Conservation (phyloP, 1,140 invertebrate genomes). For the Aricia agestis region DNA sequence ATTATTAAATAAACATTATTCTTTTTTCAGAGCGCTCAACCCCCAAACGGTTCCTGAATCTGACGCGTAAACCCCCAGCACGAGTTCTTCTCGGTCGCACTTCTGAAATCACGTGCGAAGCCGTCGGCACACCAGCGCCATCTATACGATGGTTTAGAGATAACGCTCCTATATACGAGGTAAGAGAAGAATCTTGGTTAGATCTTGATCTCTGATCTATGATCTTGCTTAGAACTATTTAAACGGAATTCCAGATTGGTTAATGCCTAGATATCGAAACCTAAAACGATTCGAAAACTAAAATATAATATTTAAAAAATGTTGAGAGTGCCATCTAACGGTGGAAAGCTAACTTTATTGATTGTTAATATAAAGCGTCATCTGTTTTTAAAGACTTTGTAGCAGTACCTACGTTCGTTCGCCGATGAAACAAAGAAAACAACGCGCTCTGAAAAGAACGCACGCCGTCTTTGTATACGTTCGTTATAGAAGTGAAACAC, state of each 20-base stretch:
- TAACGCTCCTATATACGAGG: slow-evolving; percentile 77
- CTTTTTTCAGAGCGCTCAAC: slow-evolving; percentile 31
- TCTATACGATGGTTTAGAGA: slow-evolving; percentile 82
- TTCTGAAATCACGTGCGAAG: slow-evolving; percentile 82
- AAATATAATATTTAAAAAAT: too few relatives aligned
- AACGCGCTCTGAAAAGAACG: too few relatives aligned
- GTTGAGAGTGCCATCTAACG: not conserved
- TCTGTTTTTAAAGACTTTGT: too few relatives aligned
- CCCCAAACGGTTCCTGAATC: slow-evolving; percentile 68
- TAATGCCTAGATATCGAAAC: too few relatives aligned
- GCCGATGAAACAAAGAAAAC: too few relatives aligned
- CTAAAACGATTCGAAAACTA: too few relatives aligned
- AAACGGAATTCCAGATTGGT: too few relatives aligned
- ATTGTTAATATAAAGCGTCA: not conserved
- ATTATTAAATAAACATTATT: not conserved
- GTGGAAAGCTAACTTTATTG: not conserved
- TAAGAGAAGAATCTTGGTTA: slow-evolving; percentile 38
- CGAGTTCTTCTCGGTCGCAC: slow-evolving; percentile 63
- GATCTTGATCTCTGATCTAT: too few relatives aligned
- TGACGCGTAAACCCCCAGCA: slow-evolving; percentile 65
- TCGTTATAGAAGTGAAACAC: too few relatives aligned
- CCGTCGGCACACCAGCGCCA: slow-evolving; percentile 82
- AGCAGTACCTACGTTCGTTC: too few relatives aligned
- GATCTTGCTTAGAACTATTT: too few relatives aligned
- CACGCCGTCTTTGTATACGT: too few relatives aligned